Evolutionary conservation across 2,113 vertebrate species (phyloP), one percentile per base, ranked within the genome.

Genomic region (Salvator merianae): DNA sequence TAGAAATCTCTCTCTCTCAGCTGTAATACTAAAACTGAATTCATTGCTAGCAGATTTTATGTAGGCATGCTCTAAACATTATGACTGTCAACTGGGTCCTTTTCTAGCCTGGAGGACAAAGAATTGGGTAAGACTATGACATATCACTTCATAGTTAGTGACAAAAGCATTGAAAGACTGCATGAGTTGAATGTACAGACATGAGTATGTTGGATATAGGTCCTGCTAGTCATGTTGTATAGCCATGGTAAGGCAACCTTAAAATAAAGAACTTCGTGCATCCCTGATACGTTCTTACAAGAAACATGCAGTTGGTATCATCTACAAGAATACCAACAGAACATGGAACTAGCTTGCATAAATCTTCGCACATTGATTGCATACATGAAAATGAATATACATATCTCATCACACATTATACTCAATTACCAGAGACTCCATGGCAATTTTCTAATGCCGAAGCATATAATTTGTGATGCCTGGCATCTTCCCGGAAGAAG

Each of bases 11-110:
- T 68, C 34, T 75, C n/a, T 1, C 2, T 77, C 75, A 88, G 0
- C 1, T 30, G 81, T 78, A 38, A 2, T 76, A 85, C 66, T 87
- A 88, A 86, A 84, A 85, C 59, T 82, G 90, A 24, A 88, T 75
- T 91, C 88, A 86, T 81, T 70, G 85, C 55, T 59, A 81, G 62
- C 26, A 84, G 89, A 89, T 91, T 91, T 75, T 83, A 91, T 90
- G 85, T 34, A 80, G 63, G 24, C 81, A 62, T 92, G 85, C 88
- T 87, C 91, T 87, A 81, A 77, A 70, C 73, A 89, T 28, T 83
- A 69, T 80, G 85, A 91, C 24, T 65, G 24, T 20, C 20, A 63
- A 18, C 59, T 63, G 20, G 3, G 59, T 5, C 24, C 5, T 65
- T 30, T 30, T 65, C 63, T 65, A 30, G 63, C 24, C 28, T 65